A percentile compares a stretch with the other conserved stretches of the same genome.
phyloP scores from a whole-genome alignment of 2,113 vertebrate genomes.

The Nannobrachium achirus region DNA sequence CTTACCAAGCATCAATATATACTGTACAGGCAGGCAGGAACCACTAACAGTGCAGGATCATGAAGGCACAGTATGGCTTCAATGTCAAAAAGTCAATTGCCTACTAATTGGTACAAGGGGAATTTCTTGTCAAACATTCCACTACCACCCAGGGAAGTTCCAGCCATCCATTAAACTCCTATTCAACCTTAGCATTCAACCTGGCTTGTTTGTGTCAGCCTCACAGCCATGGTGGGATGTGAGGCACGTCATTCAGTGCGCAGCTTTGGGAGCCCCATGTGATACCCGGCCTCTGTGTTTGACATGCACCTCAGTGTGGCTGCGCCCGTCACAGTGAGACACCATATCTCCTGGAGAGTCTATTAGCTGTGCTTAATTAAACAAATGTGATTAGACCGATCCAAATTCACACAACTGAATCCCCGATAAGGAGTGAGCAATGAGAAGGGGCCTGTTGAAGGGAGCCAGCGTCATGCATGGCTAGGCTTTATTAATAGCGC shows the following conservation, averaged over 20 bases:
- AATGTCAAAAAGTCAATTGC: not conserved
- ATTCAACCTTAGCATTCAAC: slow-evolving; percentile 12
- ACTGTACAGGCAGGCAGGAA: too few relatives aligned
- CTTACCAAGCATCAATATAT: too few relatives aligned
- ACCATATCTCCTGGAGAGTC: slow-evolving; percentile 72
- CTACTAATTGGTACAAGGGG: not conserved
- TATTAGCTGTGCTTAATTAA: slow-evolving; percentile 83
- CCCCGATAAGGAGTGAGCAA: slow-evolving; percentile 58
- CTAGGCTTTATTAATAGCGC: slow-evolving; percentile 71
- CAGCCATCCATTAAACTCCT: not conserved
- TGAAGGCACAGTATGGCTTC: not conserved
- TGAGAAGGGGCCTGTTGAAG: slow-evolving; percentile 54
- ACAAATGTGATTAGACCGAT: slow-evolving; percentile 81
- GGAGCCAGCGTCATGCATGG: slow-evolving; percentile 63
- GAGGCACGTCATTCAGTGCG: not conserved
- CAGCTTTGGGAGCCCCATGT: slow-evolving; percentile 3
- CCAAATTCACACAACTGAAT: slow-evolving; percentile 73
- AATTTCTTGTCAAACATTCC: not conserved
- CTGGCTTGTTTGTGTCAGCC: slow-evolving; percentile 24
- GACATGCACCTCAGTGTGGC: slow-evolving; percentile 64
- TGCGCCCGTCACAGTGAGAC: slow-evolving; percentile 65
- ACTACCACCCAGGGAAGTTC: slow-evolving; percentile 11
- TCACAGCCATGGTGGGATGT: slow-evolving; percentile 9
- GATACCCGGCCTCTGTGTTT: slow-evolving; percentile 48
- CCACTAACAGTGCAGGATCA: not conserved